phyloP scores from a whole-genome alignment of 2,888 invertebrate species.

The Euproctis similis region DNA sequence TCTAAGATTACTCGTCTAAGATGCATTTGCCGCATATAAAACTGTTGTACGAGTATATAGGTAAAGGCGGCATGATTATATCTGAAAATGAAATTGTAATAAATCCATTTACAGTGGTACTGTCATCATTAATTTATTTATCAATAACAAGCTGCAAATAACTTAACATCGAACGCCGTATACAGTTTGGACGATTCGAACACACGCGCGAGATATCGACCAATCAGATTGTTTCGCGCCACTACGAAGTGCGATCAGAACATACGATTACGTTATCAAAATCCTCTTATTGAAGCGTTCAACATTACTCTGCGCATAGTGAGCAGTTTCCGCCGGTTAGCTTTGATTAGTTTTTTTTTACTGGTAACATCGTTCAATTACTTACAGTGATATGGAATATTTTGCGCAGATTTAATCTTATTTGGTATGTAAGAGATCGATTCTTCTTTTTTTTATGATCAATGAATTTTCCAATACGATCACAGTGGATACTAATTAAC shows the following conservation, averaged over 20 bases:
- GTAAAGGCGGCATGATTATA: no score
- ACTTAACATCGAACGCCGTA: constrained; percentile 26
- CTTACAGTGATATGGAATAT: constrained; percentile 52
- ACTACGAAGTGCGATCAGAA: constrained; percentile 39
- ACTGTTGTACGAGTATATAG: no score
- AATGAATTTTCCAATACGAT: no score
- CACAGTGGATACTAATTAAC: no score
- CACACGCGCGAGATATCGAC: constrained; percentile 36
- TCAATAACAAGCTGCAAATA: constrained; percentile 23
- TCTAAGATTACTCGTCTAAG: no score
- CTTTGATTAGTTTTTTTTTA: constrained; percentile 37
- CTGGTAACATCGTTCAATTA: constrained; percentile 45
- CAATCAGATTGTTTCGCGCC: constrained; percentile 45
- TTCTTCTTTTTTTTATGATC: constrained; percentile 23
- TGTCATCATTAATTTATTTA: constrained; percentile 32
- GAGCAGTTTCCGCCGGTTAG: constrained; percentile 52
- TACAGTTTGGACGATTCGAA: constrained; percentile 34
- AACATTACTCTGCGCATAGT: constrained; percentile 32
- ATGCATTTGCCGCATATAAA: no score
- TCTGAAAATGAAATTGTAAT: constrained; percentile 9
- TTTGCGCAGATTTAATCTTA: constrained; percentile 35
- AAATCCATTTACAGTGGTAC: constrained; percentile 17
- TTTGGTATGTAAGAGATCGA: constrained; percentile 30
- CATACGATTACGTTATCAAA: constrained; percentile 40
- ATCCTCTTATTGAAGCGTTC: constrained; percentile 43